Conservation (phyloP, 2,888 invertebrate species). For the Agonopterix arenella region DNA sequence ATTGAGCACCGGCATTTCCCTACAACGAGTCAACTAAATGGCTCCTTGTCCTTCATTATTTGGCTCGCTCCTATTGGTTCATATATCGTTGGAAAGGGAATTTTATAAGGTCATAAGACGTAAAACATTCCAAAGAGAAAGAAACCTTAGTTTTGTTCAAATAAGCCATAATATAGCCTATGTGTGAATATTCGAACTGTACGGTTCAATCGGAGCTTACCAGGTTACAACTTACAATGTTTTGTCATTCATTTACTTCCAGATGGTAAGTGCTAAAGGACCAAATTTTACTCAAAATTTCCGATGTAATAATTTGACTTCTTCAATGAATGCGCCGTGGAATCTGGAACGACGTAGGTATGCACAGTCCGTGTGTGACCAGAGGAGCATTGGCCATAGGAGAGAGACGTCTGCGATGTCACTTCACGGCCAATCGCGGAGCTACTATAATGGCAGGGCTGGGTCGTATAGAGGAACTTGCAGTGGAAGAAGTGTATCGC, state of each 20-base stretch:
- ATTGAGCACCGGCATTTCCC: no score
- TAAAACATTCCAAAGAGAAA: no score
- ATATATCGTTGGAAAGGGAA: no score
- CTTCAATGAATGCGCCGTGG: constrained; percentile 35
- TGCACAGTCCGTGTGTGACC: constrained; percentile 30
- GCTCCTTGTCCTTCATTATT: no score
- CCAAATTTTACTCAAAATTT: constrained; percentile 32
- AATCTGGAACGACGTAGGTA: constrained; percentile 31
- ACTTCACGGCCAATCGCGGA: constrained; percentile 30
- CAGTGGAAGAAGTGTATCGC: constrained; percentile 38
- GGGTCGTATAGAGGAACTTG: constrained; percentile 35
- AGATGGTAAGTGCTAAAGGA: constrained; percentile 42
- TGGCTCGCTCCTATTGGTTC: no score
- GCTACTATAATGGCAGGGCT: constrained; percentile 28
- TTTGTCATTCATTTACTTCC: constrained; percentile 43
- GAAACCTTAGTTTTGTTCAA: no score
- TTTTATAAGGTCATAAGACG: no score
- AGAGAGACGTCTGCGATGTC: constrained; percentile 47
- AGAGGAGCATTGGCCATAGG: constrained; percentile 33
- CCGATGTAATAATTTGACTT: constrained; percentile 30
- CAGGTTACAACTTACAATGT: no score
- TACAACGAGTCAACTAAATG: no score
- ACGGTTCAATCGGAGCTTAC: no score
- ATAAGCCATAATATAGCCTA: no score
- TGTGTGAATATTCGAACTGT: no score